Percentiles rank a stretch among this genome's conserved stretches.
These are phyloP conservation scores for Amblyornis subalaris DNA, from an alignment of 2,113 vertebrate species.

Conservation along the genomic window DNA sequence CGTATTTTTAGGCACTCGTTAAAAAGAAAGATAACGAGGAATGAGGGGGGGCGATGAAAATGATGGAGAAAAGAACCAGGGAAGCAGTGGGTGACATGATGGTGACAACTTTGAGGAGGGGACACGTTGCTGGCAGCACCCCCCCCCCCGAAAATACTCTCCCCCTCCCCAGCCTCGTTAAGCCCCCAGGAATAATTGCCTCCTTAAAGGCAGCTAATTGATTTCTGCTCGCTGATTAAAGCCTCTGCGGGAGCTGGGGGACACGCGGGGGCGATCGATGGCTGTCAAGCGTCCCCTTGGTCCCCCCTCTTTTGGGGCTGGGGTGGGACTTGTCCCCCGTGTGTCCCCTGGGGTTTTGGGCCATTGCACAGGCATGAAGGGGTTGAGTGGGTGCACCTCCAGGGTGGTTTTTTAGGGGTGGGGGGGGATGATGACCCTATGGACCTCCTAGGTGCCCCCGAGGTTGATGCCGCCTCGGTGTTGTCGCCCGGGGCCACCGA, in stretches of 20 bases:
- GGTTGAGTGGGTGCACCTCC: background rate
- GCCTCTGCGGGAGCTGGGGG: conserved; percentile 55
- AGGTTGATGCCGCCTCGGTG: background rate
- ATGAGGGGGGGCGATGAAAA: background rate
- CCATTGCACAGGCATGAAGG: background rate
- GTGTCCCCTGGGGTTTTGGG: background rate
- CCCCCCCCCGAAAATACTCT: background rate
- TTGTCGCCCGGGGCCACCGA: background rate
- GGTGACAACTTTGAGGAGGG: background rate
- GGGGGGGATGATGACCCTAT: accelerated
- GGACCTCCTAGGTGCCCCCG: background rate
- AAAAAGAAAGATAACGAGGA: conserved; percentile 5
- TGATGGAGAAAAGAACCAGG: background rate
- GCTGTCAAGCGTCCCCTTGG: background rate
- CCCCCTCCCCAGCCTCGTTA: background rate
- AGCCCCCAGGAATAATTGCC: conserved; percentile 34
- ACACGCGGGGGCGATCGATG: background rate
- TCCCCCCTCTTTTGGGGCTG: background rate
- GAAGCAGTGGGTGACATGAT: background rate
- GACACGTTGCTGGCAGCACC: background rate
- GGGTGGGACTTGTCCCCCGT: background rate
- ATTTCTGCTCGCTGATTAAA: conserved; percentile 73
- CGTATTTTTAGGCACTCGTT: conserved; percentile 39
- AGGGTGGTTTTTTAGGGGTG: accelerated
- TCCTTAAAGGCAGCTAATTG: conserved; percentile 73